Base-by-base conservation (phyloP, 2,888 invertebrate genomes). In the Limenitis camilla region DNA sequence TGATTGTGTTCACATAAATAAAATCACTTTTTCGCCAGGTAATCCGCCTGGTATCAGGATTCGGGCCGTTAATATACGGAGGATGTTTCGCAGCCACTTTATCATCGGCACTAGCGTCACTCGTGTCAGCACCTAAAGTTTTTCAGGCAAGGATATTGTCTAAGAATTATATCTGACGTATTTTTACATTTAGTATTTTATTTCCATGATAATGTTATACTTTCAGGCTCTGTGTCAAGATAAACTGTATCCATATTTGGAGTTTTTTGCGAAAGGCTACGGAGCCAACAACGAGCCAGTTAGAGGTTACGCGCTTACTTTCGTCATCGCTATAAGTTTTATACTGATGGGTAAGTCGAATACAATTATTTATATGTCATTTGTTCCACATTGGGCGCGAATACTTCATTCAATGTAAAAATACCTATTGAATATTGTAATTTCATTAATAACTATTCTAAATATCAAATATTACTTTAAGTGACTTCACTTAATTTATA, bases 31-130 rank as follows among this genome's bases (percentile, higher is more conserved):
- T 40, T 45, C 78, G 79, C 28, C 78, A 95, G 93, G 94, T 95
- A 4, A 94, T 96, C 65, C 93, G 95, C 56, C 74, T 96, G 54
- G 94, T 95, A 9, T 93, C 95, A 0, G 92, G 89, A 6, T 95
- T 95, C 71, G 96, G 97, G 0, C 98, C 98, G 0, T 87, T 99
- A 46, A 97, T 99, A 65, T 96, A 96, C 76, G 97, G 97, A 30
- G 98, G 98, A 0, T 98, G 98, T 70, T 98, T 98, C 81, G 98
- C 98, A 0, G 98, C 99, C 0, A 97, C 99, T 0, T 82, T 99
- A 10, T 98, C 98, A 0, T 98, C 98, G 0, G 99, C 99, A 0
- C 88, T 99, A 47, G 98, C 98, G 0, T 96, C 97, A 59, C 89
- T 99, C 46, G 98, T 99, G 0, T 96, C 97, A 0, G 99, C 98